Evolutionary conservation across 2,113 vertebrate species (phyloP), one percentile per base, ranked within the genome.

Genomic region (Phrynosoma platyrhinos): DNA sequence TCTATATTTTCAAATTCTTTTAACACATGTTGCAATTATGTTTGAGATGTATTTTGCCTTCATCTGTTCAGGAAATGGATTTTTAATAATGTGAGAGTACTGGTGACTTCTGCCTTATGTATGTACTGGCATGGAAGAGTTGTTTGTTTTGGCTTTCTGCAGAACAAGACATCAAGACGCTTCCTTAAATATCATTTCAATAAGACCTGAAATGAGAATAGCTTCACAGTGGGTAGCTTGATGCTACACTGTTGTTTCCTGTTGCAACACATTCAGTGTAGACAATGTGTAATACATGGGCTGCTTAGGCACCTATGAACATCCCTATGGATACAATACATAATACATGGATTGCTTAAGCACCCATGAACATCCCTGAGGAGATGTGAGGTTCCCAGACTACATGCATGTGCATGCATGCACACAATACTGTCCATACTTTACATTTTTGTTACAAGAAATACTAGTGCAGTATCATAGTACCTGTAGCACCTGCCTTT

Each of bases 91-190:
- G 52, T 69, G 62, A 55, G 9, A 53, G 6, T 27, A 69, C 81
- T 21, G 23, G 68, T 58, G 77, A 30, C 36, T 80, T 42, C 6
- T 72, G 78, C 25, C 18, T 32, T 23, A 20, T 40, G 2, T 87
- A 16, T 62, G 16, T 20, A 40, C 74, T 74, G 79, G 36, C 79
- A 75, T 9, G 23, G 52, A 27, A 23, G n/a, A 42, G 12, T 14
- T 81, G 42, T 87, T 81, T 74, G 68, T 62, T 80, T 80, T 80
- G 85, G 47, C 66, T 64, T 78, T 79, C 30, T 69, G 23, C 12
- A 36, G 76, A 55, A 9, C 4, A 1, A 86, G 36, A 40, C 27
- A 64, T 5, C 53, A 27, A 87, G 36, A 62, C 4, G 40, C 4
- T 78, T 36, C 55, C 66, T 32, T 5, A 72, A 58, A 42, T 9